Evolutionary conservation across 2,888 invertebrate species (phyloP), one percentile per base, ranked within the genome.

Genomic region (Labia minor): DNA sequence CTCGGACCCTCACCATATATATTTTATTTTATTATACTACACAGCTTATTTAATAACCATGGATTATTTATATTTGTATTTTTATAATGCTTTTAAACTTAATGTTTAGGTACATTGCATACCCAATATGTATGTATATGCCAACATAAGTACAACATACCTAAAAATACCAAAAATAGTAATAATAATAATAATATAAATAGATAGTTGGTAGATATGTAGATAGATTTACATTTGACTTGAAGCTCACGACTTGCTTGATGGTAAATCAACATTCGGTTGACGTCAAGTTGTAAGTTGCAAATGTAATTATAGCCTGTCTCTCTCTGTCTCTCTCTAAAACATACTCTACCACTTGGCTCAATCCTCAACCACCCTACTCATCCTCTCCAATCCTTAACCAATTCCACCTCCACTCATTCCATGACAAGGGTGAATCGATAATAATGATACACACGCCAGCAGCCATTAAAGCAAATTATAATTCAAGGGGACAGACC

Each of bases 181-280:
- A n/a, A n/a, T n/a, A n/a, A n/a, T n/a, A n/a, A n/a, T n/a, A n/a
- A n/a, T n/a, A n/a, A n/a, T n/a, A n/a, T n/a, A n/a, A n/a, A n/a
- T n/a, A n/a, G n/a, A n/a, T n/a, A n/a, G n/a, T n/a, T n/a, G n/a
- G n/a, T n/a, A n/a, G n/a, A n/a, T n/a, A n/a, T n/a, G n/a, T n/a
- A n/a, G n/a, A n/a, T n/a, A n/a, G n/a, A n/a, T n/a, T n/a, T 49
- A 11, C 14, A n/a, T 49, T 49, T 49, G 49, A 16, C 49, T 49
- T 49, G 16, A 49, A 49, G 16, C 49, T 49, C 14, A 49, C 16
- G 4, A 14, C n/a, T 10, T 49, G 49, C 49, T 49, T 49, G 49
- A 49, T 49, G 49, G 49, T 49, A 49, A 49, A 49, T 49, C 49
- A 49, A 49, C 49, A 49, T 49, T 49, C 49, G 49, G 49, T 49